Evolutionary conservation across 30 jellyfish, hydroid and myxozoan species (phyloP).

Genomic region (Turritopsis rubra): DNA sequence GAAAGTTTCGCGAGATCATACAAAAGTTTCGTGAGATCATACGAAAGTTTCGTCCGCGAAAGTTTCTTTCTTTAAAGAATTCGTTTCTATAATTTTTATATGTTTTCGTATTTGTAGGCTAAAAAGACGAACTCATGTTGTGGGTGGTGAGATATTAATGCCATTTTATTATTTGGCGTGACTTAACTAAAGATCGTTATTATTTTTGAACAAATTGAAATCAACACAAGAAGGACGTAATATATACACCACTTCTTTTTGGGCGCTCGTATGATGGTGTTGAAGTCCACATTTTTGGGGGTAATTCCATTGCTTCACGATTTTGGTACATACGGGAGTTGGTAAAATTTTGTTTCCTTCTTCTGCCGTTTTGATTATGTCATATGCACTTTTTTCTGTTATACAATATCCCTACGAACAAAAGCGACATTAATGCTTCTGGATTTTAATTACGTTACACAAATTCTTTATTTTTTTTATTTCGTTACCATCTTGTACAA

Average conservation of each 20-base stretch:
- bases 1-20: no score
- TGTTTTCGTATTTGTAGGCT: not conserved
- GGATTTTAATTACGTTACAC: not conserved
- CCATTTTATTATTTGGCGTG: not conserved
- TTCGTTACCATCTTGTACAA: not conserved
- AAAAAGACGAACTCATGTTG: constrained; percentile 10
- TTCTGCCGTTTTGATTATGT: not conserved
- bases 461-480: not conserved
- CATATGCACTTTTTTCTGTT: not conserved
- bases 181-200: no score
- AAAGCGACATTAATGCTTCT: not conserved
- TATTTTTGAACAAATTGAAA: no score
- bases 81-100: not conserved
- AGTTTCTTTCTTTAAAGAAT: no score
- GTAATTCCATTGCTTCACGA: not conserved
- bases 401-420: no score
- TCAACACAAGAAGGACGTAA: no score
- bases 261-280: no score
- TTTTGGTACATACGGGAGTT: not conserved
- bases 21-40: no score
- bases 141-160: not conserved
- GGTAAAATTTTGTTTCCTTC: no score
- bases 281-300: no score
- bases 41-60: no score
- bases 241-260: no score